These are phyloP conservation scores for Thumatha senex DNA, from an alignment of 2,888 invertebrate species.

Conservation along the genomic window DNA sequence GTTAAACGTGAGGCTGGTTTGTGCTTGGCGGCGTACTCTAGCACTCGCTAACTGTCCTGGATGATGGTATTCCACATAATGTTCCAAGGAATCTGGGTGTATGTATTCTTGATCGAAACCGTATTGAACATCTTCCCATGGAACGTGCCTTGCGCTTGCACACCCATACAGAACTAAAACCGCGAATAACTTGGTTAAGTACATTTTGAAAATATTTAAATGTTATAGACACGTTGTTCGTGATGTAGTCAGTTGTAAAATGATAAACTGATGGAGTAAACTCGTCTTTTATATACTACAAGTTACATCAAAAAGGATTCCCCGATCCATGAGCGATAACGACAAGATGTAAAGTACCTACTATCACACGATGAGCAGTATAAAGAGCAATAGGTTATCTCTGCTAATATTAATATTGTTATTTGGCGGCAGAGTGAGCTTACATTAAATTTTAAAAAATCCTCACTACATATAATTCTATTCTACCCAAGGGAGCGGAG, in stretches of 20 bases:
- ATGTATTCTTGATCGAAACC: conserved; percentile 5
- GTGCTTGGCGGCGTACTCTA: conserved; percentile 17
- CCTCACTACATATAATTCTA: too few relatives aligned
- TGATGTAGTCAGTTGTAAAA: background rate
- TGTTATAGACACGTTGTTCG: background rate
- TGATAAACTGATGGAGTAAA: background rate
- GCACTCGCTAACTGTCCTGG: background rate
- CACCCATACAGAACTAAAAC: conserved; percentile 7
- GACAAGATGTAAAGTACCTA: background rate
- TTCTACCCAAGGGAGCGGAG: too few relatives aligned
- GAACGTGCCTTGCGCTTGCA: conserved; percentile 14
- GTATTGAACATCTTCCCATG: conserved; percentile 8
- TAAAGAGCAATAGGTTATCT: background rate
- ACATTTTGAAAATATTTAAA: background rate
- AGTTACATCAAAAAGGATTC: background rate
- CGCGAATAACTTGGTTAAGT: conserved; percentile 12
- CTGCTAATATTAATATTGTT: background rate
- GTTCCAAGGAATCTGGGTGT: background rate
- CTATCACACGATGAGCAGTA: background rate
- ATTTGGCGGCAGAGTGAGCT: too few relatives aligned
- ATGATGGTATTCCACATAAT: background rate
- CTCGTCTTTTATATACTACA: background rate
- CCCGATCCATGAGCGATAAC: background rate
- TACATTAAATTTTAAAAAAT: too few relatives aligned
- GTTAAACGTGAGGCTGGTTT: conserved; percentile 16